Conservation (phyloP, 2,797 vertebrate genomes). For the Sebastes diaconus region DNA sequence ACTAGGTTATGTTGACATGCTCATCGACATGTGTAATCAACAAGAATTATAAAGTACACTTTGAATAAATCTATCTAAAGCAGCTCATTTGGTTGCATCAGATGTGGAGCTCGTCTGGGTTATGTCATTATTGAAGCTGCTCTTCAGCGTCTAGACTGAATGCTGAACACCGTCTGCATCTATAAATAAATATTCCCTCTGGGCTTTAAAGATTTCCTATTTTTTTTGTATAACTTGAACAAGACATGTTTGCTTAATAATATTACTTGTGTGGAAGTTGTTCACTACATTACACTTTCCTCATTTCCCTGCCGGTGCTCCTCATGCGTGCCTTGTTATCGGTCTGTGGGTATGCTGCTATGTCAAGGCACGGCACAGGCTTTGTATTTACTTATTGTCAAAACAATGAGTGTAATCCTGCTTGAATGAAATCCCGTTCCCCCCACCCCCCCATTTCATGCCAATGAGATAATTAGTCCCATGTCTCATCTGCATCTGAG, state of each 20-base stretch:
- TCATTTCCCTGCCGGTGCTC: slow-evolving; percentile 32
- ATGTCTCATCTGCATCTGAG: slow-evolving; percentile 74
- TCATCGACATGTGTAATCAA: slow-evolving; percentile 45
- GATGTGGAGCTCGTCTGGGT: slow-evolving; percentile 44
- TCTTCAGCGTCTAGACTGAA: slow-evolving; percentile 55
- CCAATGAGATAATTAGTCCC: slow-evolving; percentile 79
- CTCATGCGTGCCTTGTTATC: slow-evolving; percentile 35
- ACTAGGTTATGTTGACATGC: slow-evolving; percentile 48
- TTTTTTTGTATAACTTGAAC: slow-evolving; percentile 10
- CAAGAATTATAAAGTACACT: slow-evolving; percentile 30
- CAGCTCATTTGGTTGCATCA: slow-evolving; percentile 44
- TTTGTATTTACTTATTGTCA: slow-evolving; percentile 74
- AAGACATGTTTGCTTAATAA: slow-evolving; percentile 29
- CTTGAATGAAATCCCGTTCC: slow-evolving; percentile 59
- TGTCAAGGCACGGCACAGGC: slow-evolving; percentile 54
- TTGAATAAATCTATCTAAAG: slow-evolving; percentile 35
- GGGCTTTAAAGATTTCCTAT: slow-evolving; percentile 25
- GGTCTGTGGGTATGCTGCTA: slow-evolving; percentile 56
- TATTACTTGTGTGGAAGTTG: slow-evolving; percentile 8
- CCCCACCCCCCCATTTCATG: slow-evolving; percentile 39
- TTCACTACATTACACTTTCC: slow-evolving; percentile 27
- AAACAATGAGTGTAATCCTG: slow-evolving; percentile 76
- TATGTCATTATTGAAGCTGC: slow-evolving; percentile 62
- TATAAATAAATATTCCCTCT: slow-evolving; percentile 64
- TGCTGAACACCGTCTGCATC: slow-evolving; percentile 59